Evolutionary conservation across 2,113 vertebrate genomes (phyloP), one percentile per base, ranked within the genome.

Genomic region (Rhinoderma darwinii): DNA sequence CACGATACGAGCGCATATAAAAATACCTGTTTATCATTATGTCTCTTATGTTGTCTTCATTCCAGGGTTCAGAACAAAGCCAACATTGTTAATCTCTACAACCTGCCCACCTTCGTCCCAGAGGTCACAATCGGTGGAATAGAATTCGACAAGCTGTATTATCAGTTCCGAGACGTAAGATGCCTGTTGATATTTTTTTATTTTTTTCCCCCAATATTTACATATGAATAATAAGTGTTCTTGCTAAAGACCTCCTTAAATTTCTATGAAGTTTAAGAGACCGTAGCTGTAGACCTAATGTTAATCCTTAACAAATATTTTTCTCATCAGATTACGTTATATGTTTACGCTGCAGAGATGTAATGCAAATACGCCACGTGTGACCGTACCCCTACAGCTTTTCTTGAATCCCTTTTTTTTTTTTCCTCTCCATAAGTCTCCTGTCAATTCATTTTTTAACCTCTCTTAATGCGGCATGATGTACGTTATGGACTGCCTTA

Each of bases 61-160:
- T 88, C 10, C 25, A 82, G 79, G 22, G 94, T 96, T 37, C 93
- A 97, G 89, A 89, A 98, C 89, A 99, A 98, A 84, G 4, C 56
- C 0, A 35, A 1, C 0, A 94, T 99, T 83, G 83, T 93, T 20
- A 81, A 86, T 0, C 83, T 94, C 41, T 90, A 89, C 0, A 80
- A 91, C 72, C 76, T 97, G 73, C 95, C 97, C 0, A 5, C 5
- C 43, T 98, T 94, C 63, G 83, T 99, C 68, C 97, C 98, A 0
- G 98, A 99, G 88, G 37, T 96, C 88, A 98, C 97, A 0, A 84
- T 99, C 0, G 95, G 97, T 0, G 96, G 95, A 12, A 87, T 66
- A 0, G 96, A 43, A 3, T 80, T 43, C 44, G 70, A 88, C 39
- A 56, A 59, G 54, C 32, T 74, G 47, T 82, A 68, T 50, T 75